Conservation (phyloP, 2,888 invertebrate species). For the Romanomermis culicivorax region DNA sequence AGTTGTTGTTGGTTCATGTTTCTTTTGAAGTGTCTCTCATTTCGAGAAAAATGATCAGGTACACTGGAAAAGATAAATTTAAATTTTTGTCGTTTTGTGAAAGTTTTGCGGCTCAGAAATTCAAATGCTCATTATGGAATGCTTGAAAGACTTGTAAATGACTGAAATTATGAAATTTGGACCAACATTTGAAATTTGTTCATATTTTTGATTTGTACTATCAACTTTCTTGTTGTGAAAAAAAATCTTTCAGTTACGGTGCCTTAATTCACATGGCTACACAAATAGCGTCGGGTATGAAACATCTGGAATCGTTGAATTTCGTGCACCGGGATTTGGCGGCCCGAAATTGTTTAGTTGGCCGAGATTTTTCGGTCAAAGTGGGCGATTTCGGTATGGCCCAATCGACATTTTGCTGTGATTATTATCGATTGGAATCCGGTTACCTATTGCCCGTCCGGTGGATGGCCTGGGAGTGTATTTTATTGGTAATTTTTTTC, state of each 20-base stretch:
- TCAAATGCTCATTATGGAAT: too few relatives aligned
- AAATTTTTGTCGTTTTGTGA: too few relatives aligned
- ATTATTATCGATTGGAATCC: slow-evolving; percentile 59
- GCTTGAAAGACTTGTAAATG: too few relatives aligned
- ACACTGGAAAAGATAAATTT: neutral
- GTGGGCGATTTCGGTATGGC: slow-evolving; percentile 62
- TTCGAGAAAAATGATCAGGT: too few relatives aligned
- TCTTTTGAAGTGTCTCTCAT: neutral
- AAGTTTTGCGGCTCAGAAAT: too few relatives aligned
- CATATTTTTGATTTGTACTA: too few relatives aligned
- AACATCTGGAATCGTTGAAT: slow-evolving; percentile 62
- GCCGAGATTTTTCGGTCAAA: slow-evolving; percentile 50
- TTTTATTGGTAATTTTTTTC: slow-evolving; percentile 34
- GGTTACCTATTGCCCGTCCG: slow-evolving; percentile 55
- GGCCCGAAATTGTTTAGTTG: slow-evolving; percentile 60
- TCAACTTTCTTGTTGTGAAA: too few relatives aligned
- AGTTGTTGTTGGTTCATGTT: neutral
- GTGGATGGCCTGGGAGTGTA: slow-evolving; percentile 73
- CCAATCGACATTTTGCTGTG: slow-evolving; percentile 50
- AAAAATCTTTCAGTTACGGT: slow-evolving; percentile 57
- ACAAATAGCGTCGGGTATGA: slow-evolving; percentile 71
- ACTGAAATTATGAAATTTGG: too few relatives aligned
- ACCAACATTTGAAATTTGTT: too few relatives aligned
- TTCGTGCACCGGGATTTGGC: slow-evolving; percentile 75
- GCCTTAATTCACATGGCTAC: slow-evolving; percentile 51